These are phyloP conservation scores for Aspidapion aeneum DNA, from an alignment of 2,888 invertebrate genomes.

Conservation along the genomic window DNA sequence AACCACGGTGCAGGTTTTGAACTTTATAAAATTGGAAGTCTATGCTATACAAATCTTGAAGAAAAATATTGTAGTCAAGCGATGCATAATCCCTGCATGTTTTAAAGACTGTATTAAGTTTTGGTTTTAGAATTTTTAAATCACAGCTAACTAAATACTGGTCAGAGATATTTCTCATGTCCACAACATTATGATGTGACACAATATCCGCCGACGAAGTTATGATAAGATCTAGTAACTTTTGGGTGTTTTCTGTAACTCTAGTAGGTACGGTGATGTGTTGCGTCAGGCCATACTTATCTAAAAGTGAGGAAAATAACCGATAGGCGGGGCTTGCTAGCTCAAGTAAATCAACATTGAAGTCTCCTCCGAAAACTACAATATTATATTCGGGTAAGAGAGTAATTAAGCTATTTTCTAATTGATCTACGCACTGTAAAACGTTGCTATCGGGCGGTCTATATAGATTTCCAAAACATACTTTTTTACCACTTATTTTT, in stretches of 20 bases:
- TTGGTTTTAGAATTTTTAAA: no score
- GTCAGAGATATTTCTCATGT: not conserved
- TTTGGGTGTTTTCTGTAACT: not conserved
- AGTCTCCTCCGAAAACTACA: slow-evolving; percentile 1
- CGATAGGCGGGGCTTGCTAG: not conserved
- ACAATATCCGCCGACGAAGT: not conserved
- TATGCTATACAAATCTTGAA: not conserved
- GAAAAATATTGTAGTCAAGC: not conserved
- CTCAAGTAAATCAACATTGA: slow-evolving; percentile 1
- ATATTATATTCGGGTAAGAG: not conserved
- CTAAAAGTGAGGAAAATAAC: not conserved
- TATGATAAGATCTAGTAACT: not conserved
- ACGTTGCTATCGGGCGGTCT: slow-evolving; percentile 3
- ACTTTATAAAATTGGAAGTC: not conserved
- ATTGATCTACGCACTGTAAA: not conserved
- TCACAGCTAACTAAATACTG: not conserved
- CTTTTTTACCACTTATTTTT: not conserved
- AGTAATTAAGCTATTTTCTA: slow-evolving; percentile 1
- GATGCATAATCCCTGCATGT: not conserved
- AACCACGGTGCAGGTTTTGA: not conserved
- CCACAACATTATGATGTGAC: not conserved
- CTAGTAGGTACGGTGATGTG: not conserved
- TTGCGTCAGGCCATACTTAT: not conserved
- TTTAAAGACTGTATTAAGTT: no score
- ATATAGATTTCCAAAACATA: slow-evolving; percentile 6